These are phyloP conservation scores for Caenorhabditis sp. DNA, from an alignment of 2,888 invertebrate genomes.

Conservation along the genomic window DNA sequence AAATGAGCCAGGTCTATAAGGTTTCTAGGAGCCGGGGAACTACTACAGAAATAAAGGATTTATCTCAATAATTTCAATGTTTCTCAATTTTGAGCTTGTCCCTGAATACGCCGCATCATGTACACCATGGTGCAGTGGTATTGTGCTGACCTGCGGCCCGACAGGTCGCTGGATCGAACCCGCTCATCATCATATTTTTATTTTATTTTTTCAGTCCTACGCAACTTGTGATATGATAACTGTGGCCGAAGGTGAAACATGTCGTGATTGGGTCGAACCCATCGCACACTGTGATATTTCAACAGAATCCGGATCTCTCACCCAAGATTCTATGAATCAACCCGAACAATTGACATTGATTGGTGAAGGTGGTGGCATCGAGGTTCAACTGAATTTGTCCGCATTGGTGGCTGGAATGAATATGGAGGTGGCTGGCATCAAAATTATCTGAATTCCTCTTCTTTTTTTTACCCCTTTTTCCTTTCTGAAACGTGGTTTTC, in stretches of 20 bases:
- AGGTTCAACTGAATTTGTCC: slow-evolving; percentile 18
- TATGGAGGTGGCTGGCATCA: slow-evolving; percentile 17
- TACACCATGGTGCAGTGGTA: too few relatives aligned
- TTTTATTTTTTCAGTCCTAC: neutral
- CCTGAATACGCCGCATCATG: too few relatives aligned
- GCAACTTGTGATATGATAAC: slow-evolving; percentile 8
- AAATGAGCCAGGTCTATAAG: too few relatives aligned
- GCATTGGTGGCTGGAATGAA: slow-evolving; percentile 13
- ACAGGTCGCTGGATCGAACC: too few relatives aligned
- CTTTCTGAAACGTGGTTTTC: too few relatives aligned
- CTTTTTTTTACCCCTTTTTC: too few relatives aligned
- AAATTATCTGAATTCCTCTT: neutral
- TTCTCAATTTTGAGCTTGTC: too few relatives aligned
- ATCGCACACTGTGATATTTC: slow-evolving; percentile 13
- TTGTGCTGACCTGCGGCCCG: too few relatives aligned
- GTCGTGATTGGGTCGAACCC: slow-evolving; percentile 4
- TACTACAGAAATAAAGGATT: too few relatives aligned
- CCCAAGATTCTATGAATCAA: neutral
- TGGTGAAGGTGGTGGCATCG: slow-evolving; percentile 21
- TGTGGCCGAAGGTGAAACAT: slow-evolving; percentile 1
- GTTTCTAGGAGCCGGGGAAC: too few relatives aligned
- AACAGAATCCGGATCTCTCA: neutral
- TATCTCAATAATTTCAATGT: too few relatives aligned
- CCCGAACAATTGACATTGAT: slow-evolving; percentile 15
- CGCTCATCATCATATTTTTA: neutral